Percentiles rank a stretch among this genome's conserved stretches.
phyloP scores from a whole-genome alignment of 2,797 vertebrate species.

The Valencia hispanica region DNA sequence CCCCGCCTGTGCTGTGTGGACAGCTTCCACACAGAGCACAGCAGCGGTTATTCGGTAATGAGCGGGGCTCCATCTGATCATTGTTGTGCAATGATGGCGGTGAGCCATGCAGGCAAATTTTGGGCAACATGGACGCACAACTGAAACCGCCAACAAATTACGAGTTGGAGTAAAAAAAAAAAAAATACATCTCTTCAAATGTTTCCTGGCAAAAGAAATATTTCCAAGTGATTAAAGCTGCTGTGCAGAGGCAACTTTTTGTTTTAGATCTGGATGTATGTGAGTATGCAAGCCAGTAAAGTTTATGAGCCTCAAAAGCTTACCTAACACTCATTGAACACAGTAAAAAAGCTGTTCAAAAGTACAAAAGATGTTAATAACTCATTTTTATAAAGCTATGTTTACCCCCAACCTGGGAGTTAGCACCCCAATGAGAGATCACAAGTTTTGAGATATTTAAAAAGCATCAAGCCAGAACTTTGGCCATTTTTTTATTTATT shows the following conservation, averaged over 20 bases:
- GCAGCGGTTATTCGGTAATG: constrained; percentile 63
- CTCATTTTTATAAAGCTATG: constrained; percentile 27
- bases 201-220: constrained; percentile 77
- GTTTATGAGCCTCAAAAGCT: constrained; percentile 57
- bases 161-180: constrained; percentile 43
- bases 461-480: not conserved
- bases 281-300: constrained; percentile 45
- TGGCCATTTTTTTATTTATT: not conserved
- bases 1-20: constrained; percentile 28
- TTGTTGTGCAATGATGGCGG: constrained; percentile 38
- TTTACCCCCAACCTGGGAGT: constrained; percentile 1
- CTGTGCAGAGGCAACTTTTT: constrained; percentile 56
- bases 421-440: not conserved
- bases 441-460: not conserved
- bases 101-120: constrained; percentile 48
- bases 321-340: constrained; percentile 51
- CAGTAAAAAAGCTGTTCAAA: constrained; percentile 39
- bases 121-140: constrained; percentile 53
- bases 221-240: constrained; percentile 77
- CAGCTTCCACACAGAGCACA: constrained; percentile 43
- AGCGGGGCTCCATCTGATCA: constrained; percentile 53
- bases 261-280: constrained; percentile 55
- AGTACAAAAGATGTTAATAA: constrained; percentile 37
- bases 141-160: constrained; percentile 66
- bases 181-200: constrained; percentile 62